Percentiles rank a stretch among this genome's conserved stretches.
Conservation (phyloP, 2,797 vertebrate genomes). For the Eremophila alpestris region DNA sequence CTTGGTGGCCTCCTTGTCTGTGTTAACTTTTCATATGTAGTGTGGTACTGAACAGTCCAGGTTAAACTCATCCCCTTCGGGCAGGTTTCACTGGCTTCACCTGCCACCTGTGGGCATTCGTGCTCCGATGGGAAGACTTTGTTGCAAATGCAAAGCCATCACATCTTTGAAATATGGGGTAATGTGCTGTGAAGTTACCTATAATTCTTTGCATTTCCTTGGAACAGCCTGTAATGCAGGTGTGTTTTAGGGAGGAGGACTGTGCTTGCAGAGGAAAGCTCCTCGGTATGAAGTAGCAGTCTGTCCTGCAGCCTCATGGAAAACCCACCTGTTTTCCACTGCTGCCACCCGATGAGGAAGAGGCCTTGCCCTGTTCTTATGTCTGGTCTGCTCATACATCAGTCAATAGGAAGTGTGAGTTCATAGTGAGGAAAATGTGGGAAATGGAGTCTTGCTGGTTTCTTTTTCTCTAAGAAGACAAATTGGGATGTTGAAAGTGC, state of each 20-base stretch:
- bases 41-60: neutral
- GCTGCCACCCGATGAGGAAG: rapidly evolving
- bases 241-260: neutral
- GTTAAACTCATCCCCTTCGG: neutral
- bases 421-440: rapidly evolving
- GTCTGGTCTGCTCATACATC: neutral
- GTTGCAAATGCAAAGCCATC: neutral
- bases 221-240: rapidly evolving
- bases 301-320: neutral
- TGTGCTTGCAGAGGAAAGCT: neutral
- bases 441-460: neutral
- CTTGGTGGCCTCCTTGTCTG: neutral
- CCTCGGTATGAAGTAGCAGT: rapidly evolving
- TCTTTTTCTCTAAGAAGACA: neutral
- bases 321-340: neutral
- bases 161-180: neutral
- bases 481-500: neutral
- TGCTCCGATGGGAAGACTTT: neutral
- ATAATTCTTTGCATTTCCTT: neutral
- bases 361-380: neutral
- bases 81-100: neutral
- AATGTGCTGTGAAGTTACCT: neutral
- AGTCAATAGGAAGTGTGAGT: rapidly evolving
- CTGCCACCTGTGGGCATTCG: neutral
- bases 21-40: neutral